Evolutionary conservation across 2,888 invertebrate genomes (phyloP).

Genomic region (Chrysopilus asiliformis): DNA sequence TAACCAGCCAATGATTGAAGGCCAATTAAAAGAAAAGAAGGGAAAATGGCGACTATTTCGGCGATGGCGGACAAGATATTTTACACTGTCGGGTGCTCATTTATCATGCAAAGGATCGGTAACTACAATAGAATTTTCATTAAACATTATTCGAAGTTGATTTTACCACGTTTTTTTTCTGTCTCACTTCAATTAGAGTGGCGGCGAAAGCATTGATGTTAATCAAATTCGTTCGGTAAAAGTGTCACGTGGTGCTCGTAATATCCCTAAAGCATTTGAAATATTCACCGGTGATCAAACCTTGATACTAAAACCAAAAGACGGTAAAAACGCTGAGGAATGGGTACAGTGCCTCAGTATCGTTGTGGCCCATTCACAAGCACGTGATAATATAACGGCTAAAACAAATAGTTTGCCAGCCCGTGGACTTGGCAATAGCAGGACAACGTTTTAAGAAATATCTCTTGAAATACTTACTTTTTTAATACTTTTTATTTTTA

Average conservation of each 20-base stretch:
- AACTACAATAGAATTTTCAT: no score
- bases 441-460: constrained; percentile 11
- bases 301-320: constrained; percentile 85
- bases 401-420: constrained; percentile 38
- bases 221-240: constrained; percentile 92
- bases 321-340: constrained; percentile 87
- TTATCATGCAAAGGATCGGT: constrained; percentile 76
- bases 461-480: no score
- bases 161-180: background rate
- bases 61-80: constrained; percentile 86
- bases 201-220: constrained; percentile 76
- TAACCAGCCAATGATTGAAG: constrained; percentile 78
- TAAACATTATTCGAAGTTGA: no score
- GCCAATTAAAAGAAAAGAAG: constrained; percentile 82
- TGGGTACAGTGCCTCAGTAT: constrained; percentile 93
- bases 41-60: constrained; percentile 84
- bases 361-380: constrained; percentile 64
- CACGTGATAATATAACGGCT: constrained; percentile 34
- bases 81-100: constrained; percentile 84
- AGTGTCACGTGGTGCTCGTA: constrained; percentile 77
- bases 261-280: constrained; percentile 92
- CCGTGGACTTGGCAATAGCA: constrained; percentile 18
- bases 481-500: no score
- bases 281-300: constrained; percentile 91
- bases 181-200: constrained; percentile 46